A percentile compares a stretch with the other conserved stretches of the same genome.
phyloP scores from a whole-genome alignment of 2,888 invertebrate genomes.

The Enchytraeus crypticus region DNA sequence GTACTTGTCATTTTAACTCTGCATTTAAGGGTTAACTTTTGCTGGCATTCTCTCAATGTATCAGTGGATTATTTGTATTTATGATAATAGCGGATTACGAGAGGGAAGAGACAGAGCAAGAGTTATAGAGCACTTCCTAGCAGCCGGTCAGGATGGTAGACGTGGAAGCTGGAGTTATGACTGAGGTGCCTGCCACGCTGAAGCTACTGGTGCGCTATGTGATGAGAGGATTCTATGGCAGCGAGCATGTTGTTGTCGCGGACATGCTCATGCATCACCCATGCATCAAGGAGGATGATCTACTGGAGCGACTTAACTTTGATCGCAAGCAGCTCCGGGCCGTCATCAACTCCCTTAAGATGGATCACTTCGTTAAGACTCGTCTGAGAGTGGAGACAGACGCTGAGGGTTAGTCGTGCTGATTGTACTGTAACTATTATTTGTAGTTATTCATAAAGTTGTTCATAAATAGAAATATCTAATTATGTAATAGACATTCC shows the following conservation, averaged over 20 bases:
- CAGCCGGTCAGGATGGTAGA: too few relatives aligned
- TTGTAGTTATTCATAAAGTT: too few relatives aligned
- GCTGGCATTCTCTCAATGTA: too few relatives aligned
- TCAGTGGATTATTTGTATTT: too few relatives aligned
- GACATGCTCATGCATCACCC: conserved; percentile 92
- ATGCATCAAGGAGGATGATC: conserved; percentile 58
- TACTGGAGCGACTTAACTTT: conserved; percentile 78
- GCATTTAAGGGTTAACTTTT: too few relatives aligned
- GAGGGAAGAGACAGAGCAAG: too few relatives aligned
- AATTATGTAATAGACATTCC: too few relatives aligned
- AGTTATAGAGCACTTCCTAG: too few relatives aligned
- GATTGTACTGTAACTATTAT: too few relatives aligned
- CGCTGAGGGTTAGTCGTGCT: conserved; percentile 80
- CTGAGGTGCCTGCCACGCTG: conserved; percentile 84
- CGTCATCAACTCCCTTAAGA: conserved; percentile 65
- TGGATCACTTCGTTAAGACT: conserved; percentile 67
- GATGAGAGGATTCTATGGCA: conserved; percentile 82
- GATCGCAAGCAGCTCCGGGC: conserved; percentile 85
- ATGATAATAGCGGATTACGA: too few relatives aligned
- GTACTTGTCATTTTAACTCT: too few relatives aligned
- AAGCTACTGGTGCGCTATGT: conserved; percentile 80
- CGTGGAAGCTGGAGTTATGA: conserved; percentile 52
- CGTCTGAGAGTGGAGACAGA: conserved; percentile 90
- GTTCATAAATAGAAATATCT: too few relatives aligned
- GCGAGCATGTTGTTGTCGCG: conserved; percentile 85